Base-by-base conservation (phyloP, 2,888 invertebrate species). In the Argyresthia goedartella region DNA sequence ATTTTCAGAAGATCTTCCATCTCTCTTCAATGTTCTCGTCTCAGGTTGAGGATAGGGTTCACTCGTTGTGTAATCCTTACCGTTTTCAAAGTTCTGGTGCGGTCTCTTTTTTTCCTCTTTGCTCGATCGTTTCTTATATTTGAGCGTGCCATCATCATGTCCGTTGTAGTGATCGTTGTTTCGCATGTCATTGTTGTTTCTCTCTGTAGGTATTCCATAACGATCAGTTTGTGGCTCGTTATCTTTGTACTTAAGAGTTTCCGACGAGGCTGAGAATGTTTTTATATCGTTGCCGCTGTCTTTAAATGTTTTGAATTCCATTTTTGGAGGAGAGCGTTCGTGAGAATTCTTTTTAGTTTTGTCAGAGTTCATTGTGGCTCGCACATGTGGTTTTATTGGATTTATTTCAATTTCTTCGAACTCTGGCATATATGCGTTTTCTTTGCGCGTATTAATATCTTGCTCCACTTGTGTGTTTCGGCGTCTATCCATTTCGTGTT, bases 221-320 rank as follows among this genome's bases (percentile, higher is more conserved):
- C 81, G 76, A 56, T 86, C 85, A 16, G 76, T 79, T 14, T 67
- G 66, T 53, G 69, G 77, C 51, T 84, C 82, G 55, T 75, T 76
- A 50, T 86, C 85, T 72, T 85, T 85, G 63, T 86, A 85, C 57
- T 85, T 87, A 16, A 87, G 63, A 4, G 86, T 87, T 67, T 87
- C 87, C 44, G 87, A 87, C 52, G 87, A 87, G 25, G 85, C 87
- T 46, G 87, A 85, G 60, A 86, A 87, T 47, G 81, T 73, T 70
- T 87, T 84, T 1, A 87, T 70, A 65, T 87, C 87, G 61, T 87
- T 86, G 42, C 85, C 79, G 55, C 67, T 82, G 53, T 87, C 87
- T 67, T 87, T 87, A 53, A 87, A 87, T 1, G 87, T 87, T 70
- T 87, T 87, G 42, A 87, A 87, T 60, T 87, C 86, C 84, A 86